Evolutionary conservation across 2,797 vertebrate genomes (phyloP).

Genomic region (Artibeus lituratus): DNA sequence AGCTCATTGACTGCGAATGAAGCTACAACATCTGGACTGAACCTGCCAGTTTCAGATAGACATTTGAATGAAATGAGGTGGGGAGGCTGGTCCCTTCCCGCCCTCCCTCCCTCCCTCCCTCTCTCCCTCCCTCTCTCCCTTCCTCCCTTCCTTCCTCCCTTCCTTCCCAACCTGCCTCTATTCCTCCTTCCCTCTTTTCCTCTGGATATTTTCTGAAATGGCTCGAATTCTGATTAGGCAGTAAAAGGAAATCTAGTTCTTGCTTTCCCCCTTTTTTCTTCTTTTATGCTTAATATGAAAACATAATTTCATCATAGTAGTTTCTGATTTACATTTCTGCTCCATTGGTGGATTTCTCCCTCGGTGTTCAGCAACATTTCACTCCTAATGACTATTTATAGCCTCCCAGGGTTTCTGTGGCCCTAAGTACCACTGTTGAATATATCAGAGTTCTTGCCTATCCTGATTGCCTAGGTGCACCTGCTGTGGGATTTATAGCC

Average conservation of each 20-base stretch:
- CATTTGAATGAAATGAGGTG: neutral
- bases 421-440: constrained; percentile 71
- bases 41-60: neutral
- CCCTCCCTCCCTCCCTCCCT: neutral
- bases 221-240: constrained; percentile 25
- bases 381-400: constrained; percentile 75
- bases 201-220: constrained; percentile 42
- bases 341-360: constrained; percentile 62
- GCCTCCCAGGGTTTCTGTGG: constrained; percentile 71
- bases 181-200: too few relatives aligned
- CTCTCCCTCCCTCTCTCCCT: too few relatives aligned
- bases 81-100: too few relatives aligned
- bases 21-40: neutral
- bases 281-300: constrained; percentile 63
- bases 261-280: constrained; percentile 30
- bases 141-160: too few relatives aligned
- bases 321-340: constrained; percentile 72
- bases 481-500: constrained; percentile 78
- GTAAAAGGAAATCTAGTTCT: constrained; percentile 6
- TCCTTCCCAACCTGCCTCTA: too few relatives aligned
- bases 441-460: constrained; percentile 71
- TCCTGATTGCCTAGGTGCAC: constrained; percentile 67
- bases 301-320: constrained; percentile 38
- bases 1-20: neutral
- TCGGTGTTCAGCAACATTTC: constrained; percentile 63